Evolutionary conservation across 2,888 invertebrate genomes (phyloP), one percentile per base, ranked within the genome.

Genomic region (Autographa gamma): DNA sequence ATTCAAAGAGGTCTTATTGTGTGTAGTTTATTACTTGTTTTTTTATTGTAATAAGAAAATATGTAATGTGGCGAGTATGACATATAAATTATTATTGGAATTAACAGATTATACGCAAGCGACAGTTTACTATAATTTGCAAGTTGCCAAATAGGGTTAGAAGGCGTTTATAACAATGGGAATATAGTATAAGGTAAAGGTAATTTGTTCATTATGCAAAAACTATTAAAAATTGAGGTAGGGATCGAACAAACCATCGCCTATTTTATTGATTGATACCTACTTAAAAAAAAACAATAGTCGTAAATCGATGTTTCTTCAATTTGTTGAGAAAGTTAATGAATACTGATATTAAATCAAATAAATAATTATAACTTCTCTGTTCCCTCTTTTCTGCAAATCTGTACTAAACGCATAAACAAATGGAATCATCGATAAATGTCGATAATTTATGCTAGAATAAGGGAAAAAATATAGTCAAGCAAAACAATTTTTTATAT

Each of bases 401-500:
- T 13, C 38, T 9, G 38, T 13, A 43, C 2, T 43, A 54, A 54
- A 19, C 19, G 2, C 5, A 54, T n/a, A 11, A 54, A 54, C 19
- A 18, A 19, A 8, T 19, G 19, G 9, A 54, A 19, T 56, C 0
- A 56, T 18, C 13, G 18, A 56, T 25, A 63, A 66, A 73, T 54
- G 25, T 18, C 13, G 18, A 56, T 25, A 63, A 66, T 76, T 54
- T 69, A 63, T 41, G 43, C 14, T 43, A 74, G 58, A 58, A 60
- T 6, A 14, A 41, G 65, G 69, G 76, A 78, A 66, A 64, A 60
- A 74, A 65, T 16, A 62, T 16, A 63, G 43, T 59, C 65, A 62
- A 79, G 69, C 73, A 82, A 76, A 78, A 70, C 32, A 6, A 34
- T 54, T 68, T 54, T 65, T 76, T 58, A 71, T 69, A 79, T 75